Conservation (phyloP, 2,797 vertebrate species). For the Podarcis lilfordi region DNA sequence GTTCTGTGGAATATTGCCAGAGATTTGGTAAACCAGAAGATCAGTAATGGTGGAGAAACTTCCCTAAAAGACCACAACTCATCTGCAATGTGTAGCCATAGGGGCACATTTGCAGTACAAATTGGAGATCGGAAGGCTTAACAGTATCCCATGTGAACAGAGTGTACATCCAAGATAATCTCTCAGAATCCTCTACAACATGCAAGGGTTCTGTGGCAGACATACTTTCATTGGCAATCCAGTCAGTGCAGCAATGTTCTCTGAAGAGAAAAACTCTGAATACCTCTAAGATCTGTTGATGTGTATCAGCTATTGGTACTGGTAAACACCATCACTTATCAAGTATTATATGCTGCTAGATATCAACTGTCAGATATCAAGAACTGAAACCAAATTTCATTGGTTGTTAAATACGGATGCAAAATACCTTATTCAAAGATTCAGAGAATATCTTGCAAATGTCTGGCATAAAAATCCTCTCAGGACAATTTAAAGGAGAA, state of each 20-base stretch:
- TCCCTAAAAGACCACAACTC: background rate
- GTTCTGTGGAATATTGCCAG: background rate
- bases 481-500: background rate
- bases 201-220: background rate
- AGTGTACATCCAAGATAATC: background rate
- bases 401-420: background rate
- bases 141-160: background rate
- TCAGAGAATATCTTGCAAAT: background rate
- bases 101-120: background rate
- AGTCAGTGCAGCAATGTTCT: background rate
- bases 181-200: background rate
- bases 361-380: background rate
- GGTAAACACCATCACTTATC: background rate
- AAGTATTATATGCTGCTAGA: background rate
- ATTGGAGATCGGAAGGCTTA: background rate
- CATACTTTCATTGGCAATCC: background rate
- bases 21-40: background rate
- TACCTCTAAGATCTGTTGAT: background rate
- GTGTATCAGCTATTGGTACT: too few species aligned
- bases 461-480: background rate
- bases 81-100: background rate
- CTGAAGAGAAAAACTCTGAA: background rate
- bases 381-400: background rate
- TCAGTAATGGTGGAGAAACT: background rate
- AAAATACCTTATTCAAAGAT: background rate